Base-by-base conservation (phyloP, 2,888 invertebrate genomes). In the Incurvaria masculella region DNA sequence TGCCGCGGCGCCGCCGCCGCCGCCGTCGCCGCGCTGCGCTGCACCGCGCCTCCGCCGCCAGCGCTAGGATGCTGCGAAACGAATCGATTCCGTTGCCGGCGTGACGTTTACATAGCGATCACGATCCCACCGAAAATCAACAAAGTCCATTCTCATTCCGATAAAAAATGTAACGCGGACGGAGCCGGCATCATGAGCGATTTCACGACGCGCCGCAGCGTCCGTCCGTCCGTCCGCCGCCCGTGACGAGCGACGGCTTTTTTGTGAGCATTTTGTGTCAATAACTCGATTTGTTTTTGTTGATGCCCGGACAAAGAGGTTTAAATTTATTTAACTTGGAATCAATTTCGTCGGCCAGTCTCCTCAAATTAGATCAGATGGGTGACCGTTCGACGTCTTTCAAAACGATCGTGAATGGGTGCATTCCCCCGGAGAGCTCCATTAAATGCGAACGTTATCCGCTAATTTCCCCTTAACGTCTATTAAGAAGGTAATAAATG, bases 241-340 rank as follows among this genome's bases (percentile, higher is more conserved):
- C 6, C 33, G 33, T 33, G 33, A 33, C 33, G 11, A 33, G 8
- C 14, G 23, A 10, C 33, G 3, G 33, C 14, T 33, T 33, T 33
- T 33, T 33, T 33, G 4, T n/a, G 11, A n/a, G 14, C 33, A 33
- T 33, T 33, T 33, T 33, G 33, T 33, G 33, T 33, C 33, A 33
- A 33, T 78, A 78, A 78, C 78, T 78, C 70, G 78, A 78, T 78
- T 78, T 76, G 70, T 66, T 78, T 78, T 78, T 78, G 75, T 68
- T 72, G 57, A 61, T 53, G 50, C 48, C 49, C 47, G 55, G 60
- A 76, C 74, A 76, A 74, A 69, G 65, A 68, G 61, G 59, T 62
- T 63, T 68, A 78, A 76, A 76, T 69, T 74, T 74, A 65, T 74
- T 78, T 76, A 76, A 74, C 61, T 53, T 56, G 56, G 54, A 33